Conservation (phyloP, 2,797 vertebrate genomes). For the Pangasius macronema region DNA sequence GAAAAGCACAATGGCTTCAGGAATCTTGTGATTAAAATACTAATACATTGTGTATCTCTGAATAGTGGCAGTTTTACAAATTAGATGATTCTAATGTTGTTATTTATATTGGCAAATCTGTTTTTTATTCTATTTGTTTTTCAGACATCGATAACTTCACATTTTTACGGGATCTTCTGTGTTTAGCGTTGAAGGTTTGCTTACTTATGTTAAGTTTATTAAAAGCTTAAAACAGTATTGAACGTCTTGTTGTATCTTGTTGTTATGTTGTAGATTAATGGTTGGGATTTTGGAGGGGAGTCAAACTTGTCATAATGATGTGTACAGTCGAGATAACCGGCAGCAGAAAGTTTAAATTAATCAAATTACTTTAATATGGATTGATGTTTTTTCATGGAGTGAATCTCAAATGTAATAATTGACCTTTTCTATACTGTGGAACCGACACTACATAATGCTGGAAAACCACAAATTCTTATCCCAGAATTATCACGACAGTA, state of each 20-base stretch:
- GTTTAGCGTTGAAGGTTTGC: background rate
- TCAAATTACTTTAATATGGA: background rate
- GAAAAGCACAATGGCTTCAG: background rate
- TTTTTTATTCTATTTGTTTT: background rate
- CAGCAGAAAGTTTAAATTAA: background rate
- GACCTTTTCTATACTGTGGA: background rate
- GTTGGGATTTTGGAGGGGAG: background rate
- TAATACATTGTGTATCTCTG: background rate
- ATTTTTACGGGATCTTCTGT: background rate
- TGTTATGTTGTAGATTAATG: background rate
- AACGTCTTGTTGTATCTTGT: background rate
- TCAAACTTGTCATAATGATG: background rate
- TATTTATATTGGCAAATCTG: background rate
- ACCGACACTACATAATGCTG: background rate
- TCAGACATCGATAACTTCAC: background rate
- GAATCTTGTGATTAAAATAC: background rate
- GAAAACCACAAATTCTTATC: background rate
- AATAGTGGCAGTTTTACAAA: background rate
- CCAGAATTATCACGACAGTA: too few relatives aligned
- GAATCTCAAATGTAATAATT: background rate
- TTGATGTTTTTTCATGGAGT: background rate
- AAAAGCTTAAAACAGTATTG: background rate
- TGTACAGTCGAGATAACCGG: background rate
- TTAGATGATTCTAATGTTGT: background rate
- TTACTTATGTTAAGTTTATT: background rate